These are phyloP conservation scores for Carassius auratus DNA, from an alignment of 2,113 vertebrate genomes.

Conservation along the genomic window DNA sequence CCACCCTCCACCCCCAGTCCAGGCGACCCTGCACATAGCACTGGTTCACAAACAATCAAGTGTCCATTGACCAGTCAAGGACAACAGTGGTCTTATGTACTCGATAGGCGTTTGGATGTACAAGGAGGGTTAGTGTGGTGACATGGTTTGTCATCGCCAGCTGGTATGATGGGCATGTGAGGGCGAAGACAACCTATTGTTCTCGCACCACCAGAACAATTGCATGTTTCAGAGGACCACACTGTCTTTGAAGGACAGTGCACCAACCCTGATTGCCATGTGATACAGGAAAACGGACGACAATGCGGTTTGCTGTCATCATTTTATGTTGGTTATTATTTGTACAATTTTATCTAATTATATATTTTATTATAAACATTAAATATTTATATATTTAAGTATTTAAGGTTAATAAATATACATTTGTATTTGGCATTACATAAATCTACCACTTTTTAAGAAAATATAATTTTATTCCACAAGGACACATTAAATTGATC, in stretches of 20 bases:
- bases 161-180: slow-evolving; percentile 60
- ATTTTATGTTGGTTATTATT: not conserved
- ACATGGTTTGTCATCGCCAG: slow-evolving; percentile 57
- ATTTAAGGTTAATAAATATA: no score
- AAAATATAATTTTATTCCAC: no score
- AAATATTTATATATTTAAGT: no score
- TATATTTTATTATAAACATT: no score
- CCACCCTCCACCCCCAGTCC: slow-evolving; percentile 41
- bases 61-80: slow-evolving; percentile 57
- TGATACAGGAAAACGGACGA: slow-evolving; percentile 28
- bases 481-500: no score
- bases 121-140: slow-evolving; percentile 52
- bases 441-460: no score
- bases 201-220: slow-evolving; percentile 53
- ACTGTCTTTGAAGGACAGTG: slow-evolving; percentile 50
- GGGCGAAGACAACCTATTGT: slow-evolving; percentile 56
- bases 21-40: slow-evolving; percentile 23
- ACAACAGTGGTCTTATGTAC: slow-evolving; percentile 54
- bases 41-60: slow-evolving; percentile 60
- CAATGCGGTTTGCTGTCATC: slow-evolving; percentile 27
- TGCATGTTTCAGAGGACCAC: slow-evolving; percentile 47
- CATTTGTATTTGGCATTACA: no score
- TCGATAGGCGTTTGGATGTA: slow-evolving; percentile 47
- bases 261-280: slow-evolving; percentile 14
- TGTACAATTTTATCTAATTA: no score